phyloP scores from a whole-genome alignment of 2,797 vertebrate genomes.

The Cygnus olor region DNA sequence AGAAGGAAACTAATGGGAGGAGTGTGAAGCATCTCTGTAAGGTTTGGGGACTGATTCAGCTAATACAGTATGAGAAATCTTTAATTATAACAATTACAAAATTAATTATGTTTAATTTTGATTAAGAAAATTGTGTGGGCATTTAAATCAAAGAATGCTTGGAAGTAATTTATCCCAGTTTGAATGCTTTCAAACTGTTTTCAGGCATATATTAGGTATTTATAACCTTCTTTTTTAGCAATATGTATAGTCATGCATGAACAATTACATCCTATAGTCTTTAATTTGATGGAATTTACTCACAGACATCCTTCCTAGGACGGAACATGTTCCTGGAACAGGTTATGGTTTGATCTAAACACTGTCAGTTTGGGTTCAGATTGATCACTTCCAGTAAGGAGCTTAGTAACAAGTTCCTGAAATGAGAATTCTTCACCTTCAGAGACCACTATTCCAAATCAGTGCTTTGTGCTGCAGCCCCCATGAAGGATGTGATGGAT shows the following conservation, averaged over 20 bases:
- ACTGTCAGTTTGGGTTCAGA: background rate
- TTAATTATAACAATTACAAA: background rate
- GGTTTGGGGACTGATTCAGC: background rate
- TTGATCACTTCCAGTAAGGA: constrained; percentile 19
- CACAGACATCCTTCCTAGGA: background rate
- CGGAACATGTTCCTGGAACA: constrained; percentile 1
- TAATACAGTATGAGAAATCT: background rate
- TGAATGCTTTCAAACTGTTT: background rate
- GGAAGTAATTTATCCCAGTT: background rate
- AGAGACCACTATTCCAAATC: background rate
- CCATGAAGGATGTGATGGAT: background rate
- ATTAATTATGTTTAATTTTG: background rate
- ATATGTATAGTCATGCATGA: background rate
- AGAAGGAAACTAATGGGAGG: background rate
- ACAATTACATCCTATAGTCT: background rate
- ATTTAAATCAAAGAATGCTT: background rate
- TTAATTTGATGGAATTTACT: constrained; percentile 48
- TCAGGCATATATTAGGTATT: background rate
- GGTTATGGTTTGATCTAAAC: constrained; percentile 15
- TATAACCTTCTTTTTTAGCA: background rate
- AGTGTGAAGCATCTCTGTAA: background rate
- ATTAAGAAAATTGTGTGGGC: background rate
- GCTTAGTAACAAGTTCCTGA: constrained; percentile 27
- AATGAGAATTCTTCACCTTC: background rate
- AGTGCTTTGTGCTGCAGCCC: background rate